Base-by-base conservation (phyloP, 1,140 invertebrate genomes). In the Arctopsyche grandis region DNA sequence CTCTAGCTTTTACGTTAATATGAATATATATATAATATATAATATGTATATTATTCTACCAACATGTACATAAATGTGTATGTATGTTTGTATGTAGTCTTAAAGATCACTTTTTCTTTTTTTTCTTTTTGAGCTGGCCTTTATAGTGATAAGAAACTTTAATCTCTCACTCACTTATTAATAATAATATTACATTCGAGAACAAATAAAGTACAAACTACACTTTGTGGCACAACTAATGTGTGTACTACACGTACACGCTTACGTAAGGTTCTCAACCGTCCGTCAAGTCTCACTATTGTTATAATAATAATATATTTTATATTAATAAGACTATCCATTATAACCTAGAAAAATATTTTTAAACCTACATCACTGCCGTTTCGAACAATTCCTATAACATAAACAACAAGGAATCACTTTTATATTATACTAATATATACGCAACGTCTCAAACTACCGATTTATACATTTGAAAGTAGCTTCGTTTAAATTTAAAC, bases 341-440 rank as follows among this genome's bases (percentile, higher is more conserved):
- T 66, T 26, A 60, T 19, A 26, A 66, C 63, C 63, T 66, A 66
- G 63, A 66, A 66, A 66, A 66, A 66, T 74, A 46, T 74, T 10
- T 56, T 9, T 74, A 29, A 22, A 74, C 52, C 52, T 74, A 74
- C 21, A 76, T 76, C 74, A 76, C 74, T 76, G 74, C 74, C 74
- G 63, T 76, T 76, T 76, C 56, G 58, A 76, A 76, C 74, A 63
- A 63, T 76, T 76, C 58, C 58, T 76, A 76, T 76, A 75, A 76
- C 74, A 76, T 76, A 76, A 76, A 56, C 74, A 76, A 76, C 74
- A 76, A 76, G 56, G 58, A 76, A 43, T 76, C 52, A 48, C 52
- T 26, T 58, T 75, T 14, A 14, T 52, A 52, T 52, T 16, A 52
- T 52, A 52, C 16, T 52, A 46, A 14, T 52, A 52, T 52, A 9